Evolutionary conservation across 2,113 vertebrate species (phyloP).

Genomic region (Grammomys surdaster): DNA sequence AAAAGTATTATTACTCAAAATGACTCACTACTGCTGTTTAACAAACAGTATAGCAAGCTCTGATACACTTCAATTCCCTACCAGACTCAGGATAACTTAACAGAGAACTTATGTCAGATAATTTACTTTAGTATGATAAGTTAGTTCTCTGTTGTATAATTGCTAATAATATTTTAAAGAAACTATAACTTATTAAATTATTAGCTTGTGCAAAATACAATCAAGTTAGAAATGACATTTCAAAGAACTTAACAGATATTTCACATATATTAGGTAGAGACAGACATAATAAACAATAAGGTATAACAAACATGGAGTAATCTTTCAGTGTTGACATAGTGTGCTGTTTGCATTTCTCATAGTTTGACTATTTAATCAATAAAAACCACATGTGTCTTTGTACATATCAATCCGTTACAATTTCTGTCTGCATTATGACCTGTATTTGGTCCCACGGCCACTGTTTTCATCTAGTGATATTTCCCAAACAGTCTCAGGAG

Average conservation of each 20-base stretch:
- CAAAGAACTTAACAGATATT: neutral
- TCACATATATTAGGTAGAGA: neutral
- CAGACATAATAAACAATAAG: neutral
- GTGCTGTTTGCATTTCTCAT: neutral
- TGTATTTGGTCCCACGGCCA: neutral
- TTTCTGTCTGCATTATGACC: neutral
- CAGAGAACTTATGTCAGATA: neutral
- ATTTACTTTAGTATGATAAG: neutral
- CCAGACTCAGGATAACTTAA: neutral
- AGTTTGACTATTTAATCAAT: neutral
- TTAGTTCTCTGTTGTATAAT: neutral
- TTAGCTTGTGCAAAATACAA: neutral
- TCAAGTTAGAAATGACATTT: neutral
- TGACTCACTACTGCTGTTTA: neutral
- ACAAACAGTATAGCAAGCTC: neutral
- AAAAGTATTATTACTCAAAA: slow-evolving; percentile 43
- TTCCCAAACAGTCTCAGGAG: neutral
- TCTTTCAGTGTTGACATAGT: neutral
- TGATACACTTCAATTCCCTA: neutral
- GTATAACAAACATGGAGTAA: neutral
- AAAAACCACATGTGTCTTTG: neutral
- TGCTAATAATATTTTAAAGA: neutral
- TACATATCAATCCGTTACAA: neutral
- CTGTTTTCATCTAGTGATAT: neutral
- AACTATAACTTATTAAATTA: neutral